Evolutionary conservation across 2,113 vertebrate genomes (phyloP), one percentile per base, ranked within the genome.

Genomic region (Larimichthys polyactis): DNA sequence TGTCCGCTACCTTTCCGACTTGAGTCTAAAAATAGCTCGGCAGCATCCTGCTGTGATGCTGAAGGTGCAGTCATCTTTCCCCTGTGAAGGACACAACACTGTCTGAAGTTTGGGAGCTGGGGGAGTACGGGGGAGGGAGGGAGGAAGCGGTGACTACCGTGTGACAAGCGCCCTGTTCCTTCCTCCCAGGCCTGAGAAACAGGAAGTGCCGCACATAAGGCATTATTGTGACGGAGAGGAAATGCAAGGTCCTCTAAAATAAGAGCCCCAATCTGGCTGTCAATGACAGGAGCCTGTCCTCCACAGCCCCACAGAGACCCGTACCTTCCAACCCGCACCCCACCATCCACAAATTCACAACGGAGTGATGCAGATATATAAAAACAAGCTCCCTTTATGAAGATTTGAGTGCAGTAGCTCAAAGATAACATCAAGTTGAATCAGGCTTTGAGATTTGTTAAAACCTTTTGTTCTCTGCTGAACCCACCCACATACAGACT

Each of bases 201-300:
- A 94, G 94, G 94, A 95, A 95, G 93, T 89, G 91, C 81, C 91
- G 90, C 91, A 93, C 89, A 92, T 91, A 91, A 93, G 92, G 93
- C 92, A 93, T 95, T 95, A 95, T 95, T 95, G 94, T 95, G 94
- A 94, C 94, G 91, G 92, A 92, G 89, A 93, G 94, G 94, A 95
- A 95, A 95, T 94, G 94, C 94, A 94, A 91, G 90, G 92, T 92
- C 92, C 91, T 93, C 93, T 94, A 94, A 94, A 94, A 91, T 93
- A 92, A 93, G 92, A 91, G 86, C 86, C 84, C 85, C 85, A 90
- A 92, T 92, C 92, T 92, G 91, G 87, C 92, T 89, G 90, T 93
- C 93, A 94, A 86, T 92, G 92, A 93, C 91, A 94, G 87, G 71
- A 76, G 89, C 73, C 76, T 83, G 83, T 91, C 90, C 86, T 91